Evolutionary conservation across 2,797 vertebrate genomes (phyloP).

Genomic region (Steatocranus sp.): DNA sequence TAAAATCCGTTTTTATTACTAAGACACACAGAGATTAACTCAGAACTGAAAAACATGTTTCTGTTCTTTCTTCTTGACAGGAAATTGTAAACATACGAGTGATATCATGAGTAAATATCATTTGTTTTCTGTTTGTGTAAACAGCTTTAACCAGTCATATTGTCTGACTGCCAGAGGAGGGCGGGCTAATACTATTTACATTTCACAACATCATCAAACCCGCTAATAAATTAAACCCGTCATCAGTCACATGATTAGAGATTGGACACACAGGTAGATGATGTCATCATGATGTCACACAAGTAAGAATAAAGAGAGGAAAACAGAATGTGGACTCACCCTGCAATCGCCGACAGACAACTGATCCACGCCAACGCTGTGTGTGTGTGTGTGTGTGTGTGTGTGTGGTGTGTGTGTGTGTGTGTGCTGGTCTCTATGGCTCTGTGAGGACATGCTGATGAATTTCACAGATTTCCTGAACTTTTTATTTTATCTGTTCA

Average conservation of each 20-base stretch:
- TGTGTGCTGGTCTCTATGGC: neutral
- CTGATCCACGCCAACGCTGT: neutral
- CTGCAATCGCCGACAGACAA: neutral
- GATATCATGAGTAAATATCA: neutral
- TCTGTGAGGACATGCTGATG: neutral
- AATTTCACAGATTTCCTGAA: neutral
- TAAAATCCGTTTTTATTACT: neutral
- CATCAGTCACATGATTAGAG: neutral
- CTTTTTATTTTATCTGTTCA: neutral
- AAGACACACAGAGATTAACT: neutral
- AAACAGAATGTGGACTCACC: slow-evolving; percentile 9
- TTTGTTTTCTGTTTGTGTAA: neutral
- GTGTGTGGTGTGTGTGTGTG: neutral
- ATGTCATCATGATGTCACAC: slow-evolving; percentile 10
- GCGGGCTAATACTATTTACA: neutral
- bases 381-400: neutral
- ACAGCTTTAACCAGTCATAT: neutral
- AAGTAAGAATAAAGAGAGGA: neutral
- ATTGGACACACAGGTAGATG: neutral
- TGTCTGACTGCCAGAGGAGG: neutral
- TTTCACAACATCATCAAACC: neutral
- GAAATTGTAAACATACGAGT: neutral
- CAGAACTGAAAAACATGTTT: neutral
- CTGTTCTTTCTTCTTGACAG: neutral
- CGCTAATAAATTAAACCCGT: neutral